Evolutionary conservation across 2,888 invertebrate species (phyloP), one percentile per base, ranked within the genome.

Genomic region (Catocala nupta): DNA sequence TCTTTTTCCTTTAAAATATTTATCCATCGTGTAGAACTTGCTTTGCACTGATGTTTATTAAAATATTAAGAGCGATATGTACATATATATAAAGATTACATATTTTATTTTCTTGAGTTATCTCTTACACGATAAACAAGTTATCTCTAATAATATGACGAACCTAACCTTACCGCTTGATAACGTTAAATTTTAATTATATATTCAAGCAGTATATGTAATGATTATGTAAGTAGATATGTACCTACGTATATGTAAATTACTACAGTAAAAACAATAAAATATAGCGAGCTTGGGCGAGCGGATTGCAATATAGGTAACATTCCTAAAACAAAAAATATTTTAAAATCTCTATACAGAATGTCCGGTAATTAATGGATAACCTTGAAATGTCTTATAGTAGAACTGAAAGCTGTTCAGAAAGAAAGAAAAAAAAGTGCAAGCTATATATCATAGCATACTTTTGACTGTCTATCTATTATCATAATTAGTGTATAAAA

Each of bases 1-100:
- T 56, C 96, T 95, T 93, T 97, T 98, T 56, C 96, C 96, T 77
- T 94, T 93, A 83, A 97, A 97, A 71, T 87, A 91, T 77, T 95
- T 88, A 61, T 88, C 85, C 91, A 91, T 92, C 61, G 63, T 78
- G 56, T 8, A 39, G 9, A 45, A 63, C 50, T 39, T 62, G 48
- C 57, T 13, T 12, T n/a, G n/a, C 58, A 49, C 52, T 7, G 25
- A 49, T 53, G 12, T 49, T 48, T 57, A 52, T 50, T 56, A 12
- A 16, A 39, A 39, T 39, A 39, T 7, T 47, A 47, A 6, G 48
- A 34, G 33, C 13, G 51, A 25, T 25, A 25, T 25, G 25, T 25
- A 25, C 3, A 25, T 25, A 25, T 3, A 3, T 47, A 44, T 36
- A 10, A 13, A 1, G 16, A 8, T 12, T 13, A 47, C 9, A 1